Base-by-base conservation (phyloP, 2,797 vertebrate genomes). In the Xiphophorus birchmanni region DNA sequence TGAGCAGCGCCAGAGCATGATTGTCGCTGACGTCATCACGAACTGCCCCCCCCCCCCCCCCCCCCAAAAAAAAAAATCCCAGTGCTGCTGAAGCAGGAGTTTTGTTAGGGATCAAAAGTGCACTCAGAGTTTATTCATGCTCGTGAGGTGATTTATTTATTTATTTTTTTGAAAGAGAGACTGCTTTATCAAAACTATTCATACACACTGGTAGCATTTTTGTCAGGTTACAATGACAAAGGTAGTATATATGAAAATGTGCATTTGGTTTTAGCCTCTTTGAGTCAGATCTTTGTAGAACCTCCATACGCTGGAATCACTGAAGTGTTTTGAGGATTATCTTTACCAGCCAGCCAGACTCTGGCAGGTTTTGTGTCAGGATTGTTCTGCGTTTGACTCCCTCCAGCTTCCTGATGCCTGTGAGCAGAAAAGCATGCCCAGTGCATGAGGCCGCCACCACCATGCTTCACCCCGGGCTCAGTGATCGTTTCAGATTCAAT, bases 11-110 rank as follows among this genome's bases (percentile, higher is more conserved):
- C 79, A 81, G 81, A 80, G 87, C 78, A 82, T 50, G 80, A 77
- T 81, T 32, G 73, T 80, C 82, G 80, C 85, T 91, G 91, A 95
- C 94, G 95, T 96, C 94, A 95, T 78, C 74, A 78, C 60, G 45
- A 65, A 35, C 83, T 75, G 82, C 23, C 13, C 44, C 0, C 44
- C 44, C 15, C 40, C 23, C 5, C 4, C 26, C 40, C 40, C 26
- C 21, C 21, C 3, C 2, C 2, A 18, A 4, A 9, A 67, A 21
- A 37, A 35, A 74, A 82, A 81, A 83, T 92, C 84, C 86, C 89
- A 89, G 89, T 82, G 79, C 47, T 78, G 79, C 86, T 84, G 89
- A 84, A 84, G 87, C 83, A 80, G 73, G 76, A 79, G 82, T 85
- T 88, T 83, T 79, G 76, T 71, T 80, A 79, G 12, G 37, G 65